Evolutionary conservation across 1,140 invertebrate genomes (phyloP), one percentile per base, ranked within the genome.

Genomic region (Bombus polaris): DNA sequence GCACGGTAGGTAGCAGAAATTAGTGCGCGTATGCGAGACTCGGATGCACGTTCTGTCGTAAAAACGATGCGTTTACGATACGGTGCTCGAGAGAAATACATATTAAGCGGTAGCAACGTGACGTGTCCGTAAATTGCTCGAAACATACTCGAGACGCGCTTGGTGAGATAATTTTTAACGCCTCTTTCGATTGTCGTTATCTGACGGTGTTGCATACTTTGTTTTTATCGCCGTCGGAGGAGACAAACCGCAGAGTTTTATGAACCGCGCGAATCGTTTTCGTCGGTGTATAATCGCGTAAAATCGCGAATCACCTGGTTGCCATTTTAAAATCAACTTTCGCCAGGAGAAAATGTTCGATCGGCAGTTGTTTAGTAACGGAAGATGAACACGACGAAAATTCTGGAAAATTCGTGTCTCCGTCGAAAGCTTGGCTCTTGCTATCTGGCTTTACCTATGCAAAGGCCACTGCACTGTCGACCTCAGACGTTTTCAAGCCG

Each of bases 361-460:
- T 65, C 62, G 28, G 28, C 18, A 3, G 6, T 13, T 3, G 2
- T 22, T 25, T 10, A 1, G 1, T 1, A 1, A 35, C 1, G 35
- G 1, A n/a, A 32, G 71, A 53, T 0, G 5, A n/a, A 18, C 2
- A 18, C 5, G 22, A 25, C 0, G 18, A 15, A 66, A 66, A 35
- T 32, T 66, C 3, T 44, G 35, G 59, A 44, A 66, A 70, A 59
- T 25, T 18, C 35, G 39, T 65, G 35, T 42, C 79, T 74, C 62
- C 18, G 22, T n/a, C 57, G 32, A 65, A 75, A 75, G 28, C 74
- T 88, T 89, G 59, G 59, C 70, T 78, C 78, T 89, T 81, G 82
- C 75, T 87, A 87, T 87, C 79, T 81, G 80, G 32, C 57, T 90
- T 81, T 82, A 70, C 88, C 79, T 85, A 90, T 88, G 82, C 86